Percentiles rank a stretch among this genome's conserved stretches.
phyloP scores from a whole-genome alignment of 2,888 invertebrate genomes.

The Euplexia lucipara region DNA sequence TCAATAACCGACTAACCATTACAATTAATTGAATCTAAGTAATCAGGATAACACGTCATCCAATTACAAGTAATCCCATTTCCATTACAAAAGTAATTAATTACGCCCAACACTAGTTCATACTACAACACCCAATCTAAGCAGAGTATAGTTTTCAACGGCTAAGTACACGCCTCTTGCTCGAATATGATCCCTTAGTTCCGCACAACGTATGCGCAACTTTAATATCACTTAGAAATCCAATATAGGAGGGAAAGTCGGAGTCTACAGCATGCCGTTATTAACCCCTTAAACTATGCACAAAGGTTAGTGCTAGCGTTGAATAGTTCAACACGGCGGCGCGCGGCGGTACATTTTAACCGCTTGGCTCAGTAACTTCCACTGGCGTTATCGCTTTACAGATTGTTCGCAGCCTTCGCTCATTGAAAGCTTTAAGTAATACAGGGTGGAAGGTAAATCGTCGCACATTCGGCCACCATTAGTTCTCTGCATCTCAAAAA shows the following conservation, averaged over 20 bases:
- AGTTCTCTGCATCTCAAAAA: too few species aligned
- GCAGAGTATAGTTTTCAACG: not conserved
- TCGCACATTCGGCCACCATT: too few species aligned
- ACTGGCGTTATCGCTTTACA: conserved; percentile 19
- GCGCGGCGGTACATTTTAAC: conserved; percentile 18
- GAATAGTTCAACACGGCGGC: conserved; percentile 48
- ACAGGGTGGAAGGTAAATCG: too few species aligned
- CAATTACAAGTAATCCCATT: too few species aligned
- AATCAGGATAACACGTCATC: too few species aligned
- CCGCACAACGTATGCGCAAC: conserved; percentile 16
- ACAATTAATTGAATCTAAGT: too few species aligned
- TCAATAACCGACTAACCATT: too few species aligned
- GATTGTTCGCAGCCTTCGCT: conserved; percentile 17
- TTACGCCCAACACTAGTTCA: too few species aligned
- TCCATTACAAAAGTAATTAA: too few species aligned
- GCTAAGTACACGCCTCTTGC: not conserved
- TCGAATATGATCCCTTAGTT: conserved; percentile 7
- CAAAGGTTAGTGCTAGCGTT: conserved; percentile 36
- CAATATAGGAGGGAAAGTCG: conserved; percentile 32
- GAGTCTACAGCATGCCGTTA: conserved; percentile 41
- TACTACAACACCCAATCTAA: too few species aligned
- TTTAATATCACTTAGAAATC: conserved; percentile 41
- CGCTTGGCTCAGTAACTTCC: conserved; percentile 29
- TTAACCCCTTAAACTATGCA: conserved; percentile 59
- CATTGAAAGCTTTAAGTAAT: conserved; percentile 19